Evolutionary conservation across 1,140 invertebrate species (phyloP).

Genomic region (Stegodyphus mimosarum): DNA sequence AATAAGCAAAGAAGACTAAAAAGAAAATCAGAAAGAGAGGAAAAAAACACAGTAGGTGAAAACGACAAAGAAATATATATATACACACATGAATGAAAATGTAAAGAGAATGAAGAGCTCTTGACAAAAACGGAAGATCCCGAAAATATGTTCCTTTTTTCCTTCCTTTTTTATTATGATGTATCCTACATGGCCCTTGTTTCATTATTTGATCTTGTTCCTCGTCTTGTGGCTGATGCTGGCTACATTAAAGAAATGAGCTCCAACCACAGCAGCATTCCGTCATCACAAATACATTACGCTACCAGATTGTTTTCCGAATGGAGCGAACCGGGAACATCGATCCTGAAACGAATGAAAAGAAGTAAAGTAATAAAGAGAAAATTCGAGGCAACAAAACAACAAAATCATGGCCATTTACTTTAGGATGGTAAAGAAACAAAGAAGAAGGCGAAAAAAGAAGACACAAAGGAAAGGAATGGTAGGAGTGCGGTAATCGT

Average conservation of each 20-base stretch:
- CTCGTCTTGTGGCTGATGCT: slow-evolving; percentile 2
- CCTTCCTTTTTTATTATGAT: neutral
- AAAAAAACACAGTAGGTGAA: neutral
- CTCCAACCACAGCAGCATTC: slow-evolving; percentile 28
- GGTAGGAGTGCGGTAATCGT: too few species aligned
- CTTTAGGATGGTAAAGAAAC: slow-evolving; percentile 42
- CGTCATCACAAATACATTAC: slow-evolving; percentile 61
- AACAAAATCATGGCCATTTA: slow-evolving; percentile 60
- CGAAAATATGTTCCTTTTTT: slow-evolving; percentile 23
- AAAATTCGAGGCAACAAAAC: slow-evolving; percentile 53
- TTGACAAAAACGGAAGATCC: slow-evolving; percentile 10
- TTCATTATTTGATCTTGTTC: slow-evolving; percentile 53
- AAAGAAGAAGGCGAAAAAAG: slow-evolving; percentile 33
- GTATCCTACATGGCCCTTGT: slow-evolving; percentile 21
- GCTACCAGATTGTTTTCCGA: slow-evolving; percentile 51
- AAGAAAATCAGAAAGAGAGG: too few species aligned
- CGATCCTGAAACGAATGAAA: slow-evolving; percentile 1
- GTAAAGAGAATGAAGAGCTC: neutral
- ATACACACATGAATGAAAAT: neutral
- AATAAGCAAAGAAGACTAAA: too few species aligned
- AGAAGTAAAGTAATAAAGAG: slow-evolving; percentile 49
- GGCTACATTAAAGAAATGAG: slow-evolving; percentile 56
- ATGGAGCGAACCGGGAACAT: slow-evolving; percentile 11
- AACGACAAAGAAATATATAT: neutral
- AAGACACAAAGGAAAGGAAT: neutral